Evolutionary conservation across 2,888 invertebrate species (phyloP), one percentile per base, ranked within the genome.

Genomic region (Gymnoscelis rufifasciata): DNA sequence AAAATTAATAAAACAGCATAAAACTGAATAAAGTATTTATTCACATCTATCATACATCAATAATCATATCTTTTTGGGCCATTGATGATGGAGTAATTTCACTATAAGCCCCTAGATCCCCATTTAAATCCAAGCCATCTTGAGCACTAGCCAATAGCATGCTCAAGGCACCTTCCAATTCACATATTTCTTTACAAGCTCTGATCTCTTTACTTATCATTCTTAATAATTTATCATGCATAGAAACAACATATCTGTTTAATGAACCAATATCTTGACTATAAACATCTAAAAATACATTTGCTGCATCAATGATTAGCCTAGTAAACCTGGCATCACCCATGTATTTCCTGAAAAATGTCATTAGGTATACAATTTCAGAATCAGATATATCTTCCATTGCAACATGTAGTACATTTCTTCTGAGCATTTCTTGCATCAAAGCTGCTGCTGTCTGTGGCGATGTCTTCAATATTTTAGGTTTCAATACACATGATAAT

Each of bases 351-450:
- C 90, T 90, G n/a, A 97, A 83, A 75, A 97, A 99, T 51, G 91
- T 90, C 6, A 97, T 76, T 44, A 98, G 84, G 46, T 82, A 79
- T 4, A 88, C 81, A 19, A 97, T 78, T 1, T 91, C 90, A 54
- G 91, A 90, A 38, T 92, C 92, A 47, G 92, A 90, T 47, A 95
- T 89, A 1, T 93, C 94, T 33, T 91, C 90, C 33, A 98, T 80
- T 0, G 97, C 96, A 51, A 91, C 89, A 64, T 90, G 88, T 12
- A 99, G 80, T 0, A 93, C 95, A 71, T 93, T 92, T 43, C 97
- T 90, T 64, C 95, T 90, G n/a, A 94, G 92, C 51, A 98, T 83
- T 78, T 98, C 98, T 71, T 95, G 94, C 65, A 98, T 89, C 4
- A 97, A 88, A 38, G 93, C 91, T 24, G 96, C 92, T 1, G 95